These are phyloP conservation scores for Cheilosia soror DNA, from an alignment of 2,888 invertebrate genomes.

Conservation along the genomic window DNA sequence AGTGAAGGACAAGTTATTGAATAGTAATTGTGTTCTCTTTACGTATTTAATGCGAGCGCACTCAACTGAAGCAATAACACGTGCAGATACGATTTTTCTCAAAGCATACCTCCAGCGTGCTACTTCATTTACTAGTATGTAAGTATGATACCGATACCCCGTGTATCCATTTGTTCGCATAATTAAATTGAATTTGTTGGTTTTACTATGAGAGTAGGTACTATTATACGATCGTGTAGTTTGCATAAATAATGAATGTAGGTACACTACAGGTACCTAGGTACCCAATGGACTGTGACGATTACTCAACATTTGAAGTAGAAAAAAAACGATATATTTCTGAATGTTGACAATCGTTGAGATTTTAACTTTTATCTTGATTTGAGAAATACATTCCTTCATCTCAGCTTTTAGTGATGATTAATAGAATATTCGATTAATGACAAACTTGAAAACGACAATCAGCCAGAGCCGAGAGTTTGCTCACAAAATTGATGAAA, in stretches of 20 bases:
- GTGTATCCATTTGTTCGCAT: constrained; percentile 46
- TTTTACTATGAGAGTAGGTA: constrained; percentile 31
- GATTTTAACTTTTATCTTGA: constrained; percentile 41
- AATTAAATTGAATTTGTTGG: constrained; percentile 43
- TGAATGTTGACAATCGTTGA: constrained; percentile 66
- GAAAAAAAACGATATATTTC: constrained; percentile 58
- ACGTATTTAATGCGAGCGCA: constrained; percentile 51
- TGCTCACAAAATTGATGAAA: neutral
- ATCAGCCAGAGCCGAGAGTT: neutral
- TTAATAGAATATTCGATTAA: neutral
- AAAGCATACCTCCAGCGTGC: constrained; percentile 2
- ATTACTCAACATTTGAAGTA: constrained; percentile 61
- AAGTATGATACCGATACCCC: constrained; percentile 27
- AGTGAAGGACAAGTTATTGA: constrained; percentile 50
- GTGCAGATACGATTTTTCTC: constrained; percentile 52
- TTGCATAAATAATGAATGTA: constrained; percentile 67
- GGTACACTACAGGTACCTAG: constrained; percentile 1
- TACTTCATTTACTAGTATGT: constrained; percentile 58
- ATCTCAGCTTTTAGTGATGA: neutral
- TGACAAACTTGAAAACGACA: no score
- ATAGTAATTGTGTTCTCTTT: constrained; percentile 16
- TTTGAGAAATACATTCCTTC: neutral
- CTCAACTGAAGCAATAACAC: constrained; percentile 63
- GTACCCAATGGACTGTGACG: constrained; percentile 1
- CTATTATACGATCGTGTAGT: constrained; percentile 31